Evolutionary conservation across 2,888 invertebrate species (phyloP), one percentile per base, ranked within the genome.

Genomic region (Plagodis dolabraria): DNA sequence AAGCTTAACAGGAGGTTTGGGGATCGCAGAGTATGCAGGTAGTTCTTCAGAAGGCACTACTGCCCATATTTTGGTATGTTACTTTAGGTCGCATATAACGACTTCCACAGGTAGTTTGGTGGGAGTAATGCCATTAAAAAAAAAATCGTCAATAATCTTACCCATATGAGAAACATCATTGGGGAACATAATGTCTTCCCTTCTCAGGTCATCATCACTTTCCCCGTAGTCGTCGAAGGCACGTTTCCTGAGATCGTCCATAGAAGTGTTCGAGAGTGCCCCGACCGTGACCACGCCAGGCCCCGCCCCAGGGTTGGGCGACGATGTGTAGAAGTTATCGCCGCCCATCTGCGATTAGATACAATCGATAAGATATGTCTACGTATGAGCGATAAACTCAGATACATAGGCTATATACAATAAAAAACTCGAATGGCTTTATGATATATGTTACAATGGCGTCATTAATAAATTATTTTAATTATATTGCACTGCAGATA

Each of bases 151-250:
- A 10, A 4, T 45, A 1, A 33, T 22, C 22, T 83, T 74, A 95
- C 95, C 95, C 91, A 92, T 91, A 70, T 92, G 91, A 42, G 87
- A 86, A 5, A 94, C 94, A 77, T 97, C 97, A 45, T 94, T 94
- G 57, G 95, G 94, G 87, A 97, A 97, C 85, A 96, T 95, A 71
- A 98, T 97, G 81, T 97, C 97, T 82, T 97, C 98, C 68, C 96
- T 93, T 66, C 96, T 94, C 64, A 98, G 93, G 78, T 98, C 98
- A 83, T 98, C 98, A 82, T 98, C 98, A 77, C 97, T 97, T 85
- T 98, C 97, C 73, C 96, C 95, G 80, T 96, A 95, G 80, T 97
- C 97, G 78, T 97, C 97, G 82, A 96, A 97, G 67, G 93, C 88
- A 10, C 94, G 87, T 63, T 94, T 93, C 69, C 94, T 91, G 63